Percentiles rank a stretch among this genome's conserved stretches.
These are phyloP conservation scores for Cyprinodon variegatus DNA, from an alignment of 2,113 vertebrate species.

Conservation along the genomic window DNA sequence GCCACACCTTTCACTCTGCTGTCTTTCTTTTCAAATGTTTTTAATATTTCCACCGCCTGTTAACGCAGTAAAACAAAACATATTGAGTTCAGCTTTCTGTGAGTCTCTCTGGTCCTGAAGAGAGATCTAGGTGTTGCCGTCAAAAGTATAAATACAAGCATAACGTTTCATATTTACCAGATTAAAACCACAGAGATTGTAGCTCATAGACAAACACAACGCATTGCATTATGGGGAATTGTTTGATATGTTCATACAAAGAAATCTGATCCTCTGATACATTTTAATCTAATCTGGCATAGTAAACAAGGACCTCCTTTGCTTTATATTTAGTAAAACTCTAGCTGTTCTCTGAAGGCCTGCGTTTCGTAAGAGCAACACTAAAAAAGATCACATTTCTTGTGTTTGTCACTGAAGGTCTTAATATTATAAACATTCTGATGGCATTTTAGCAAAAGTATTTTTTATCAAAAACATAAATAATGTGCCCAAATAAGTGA, in stretches of 20 bases:
- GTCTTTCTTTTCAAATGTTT: slow-evolving; percentile 97
- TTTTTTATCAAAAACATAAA: no score
- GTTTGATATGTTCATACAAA: neutral
- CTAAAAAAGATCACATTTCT: no score
- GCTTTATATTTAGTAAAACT: neutral
- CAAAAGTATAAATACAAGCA: neutral
- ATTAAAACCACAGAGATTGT: neutral
- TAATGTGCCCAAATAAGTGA: no score
- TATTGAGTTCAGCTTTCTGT: neutral
- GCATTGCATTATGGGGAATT: neutral
- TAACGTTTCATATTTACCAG: neutral
- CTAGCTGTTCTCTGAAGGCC: no score
- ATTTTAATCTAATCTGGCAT: no score
- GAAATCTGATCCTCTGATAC: no score
- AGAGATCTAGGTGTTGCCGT: neutral
- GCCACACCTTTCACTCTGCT: slow-evolving; percentile 95
- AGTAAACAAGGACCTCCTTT: no score
- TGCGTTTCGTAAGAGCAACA: no score
- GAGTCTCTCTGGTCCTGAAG: neutral
- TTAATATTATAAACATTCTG: no score
- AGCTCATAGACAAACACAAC: neutral
- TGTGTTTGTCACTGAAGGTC: no score
- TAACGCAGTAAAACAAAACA: slow-evolving; percentile 1
- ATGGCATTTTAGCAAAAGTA: no score
- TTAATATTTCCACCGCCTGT: slow-evolving; percentile 93